phyloP scores from a whole-genome alignment of 2,888 invertebrate species.

The Cerastis rubricosa region DNA sequence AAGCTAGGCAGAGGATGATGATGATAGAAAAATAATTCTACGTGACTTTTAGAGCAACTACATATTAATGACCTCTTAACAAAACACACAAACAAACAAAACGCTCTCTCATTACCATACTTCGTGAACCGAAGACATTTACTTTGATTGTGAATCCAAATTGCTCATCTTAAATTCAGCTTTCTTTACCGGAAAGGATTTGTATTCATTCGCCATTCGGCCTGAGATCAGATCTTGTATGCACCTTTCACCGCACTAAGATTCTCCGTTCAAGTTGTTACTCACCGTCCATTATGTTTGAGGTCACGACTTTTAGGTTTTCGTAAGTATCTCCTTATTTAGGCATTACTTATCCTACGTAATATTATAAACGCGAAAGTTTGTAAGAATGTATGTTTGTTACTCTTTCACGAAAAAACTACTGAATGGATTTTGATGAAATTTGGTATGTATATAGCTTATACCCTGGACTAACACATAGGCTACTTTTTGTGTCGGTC shows the following conservation, averaged over 20 bases:
- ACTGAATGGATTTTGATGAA: too few species aligned
- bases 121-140: conserved; percentile 21
- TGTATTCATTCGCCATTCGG: conserved; percentile 55
- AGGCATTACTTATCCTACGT: too few species aligned
- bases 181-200: conserved; percentile 64
- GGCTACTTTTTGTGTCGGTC: too few species aligned
- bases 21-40: too few species aligned
- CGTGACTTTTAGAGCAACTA: not conserved
- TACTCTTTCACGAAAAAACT: too few species aligned
- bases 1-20: too few species aligned
- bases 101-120: conserved; percentile 1
- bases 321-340: not conserved
- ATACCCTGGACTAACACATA: too few species aligned
- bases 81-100: not conserved
- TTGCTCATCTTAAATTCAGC: conserved; percentile 54
- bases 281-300: not conserved
- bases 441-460: too few species aligned
- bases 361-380: too few species aligned
- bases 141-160: conserved; percentile 33
- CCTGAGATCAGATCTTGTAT: conserved; percentile 58
- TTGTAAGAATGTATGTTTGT: too few species aligned
- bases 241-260: conserved; percentile 51
- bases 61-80: not conserved
- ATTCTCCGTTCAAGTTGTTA: conserved; percentile 6
- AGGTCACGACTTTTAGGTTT: conserved; percentile 28